Conservation (phyloP, 2,888 invertebrate species). For the Lacanobia oleracea region DNA sequence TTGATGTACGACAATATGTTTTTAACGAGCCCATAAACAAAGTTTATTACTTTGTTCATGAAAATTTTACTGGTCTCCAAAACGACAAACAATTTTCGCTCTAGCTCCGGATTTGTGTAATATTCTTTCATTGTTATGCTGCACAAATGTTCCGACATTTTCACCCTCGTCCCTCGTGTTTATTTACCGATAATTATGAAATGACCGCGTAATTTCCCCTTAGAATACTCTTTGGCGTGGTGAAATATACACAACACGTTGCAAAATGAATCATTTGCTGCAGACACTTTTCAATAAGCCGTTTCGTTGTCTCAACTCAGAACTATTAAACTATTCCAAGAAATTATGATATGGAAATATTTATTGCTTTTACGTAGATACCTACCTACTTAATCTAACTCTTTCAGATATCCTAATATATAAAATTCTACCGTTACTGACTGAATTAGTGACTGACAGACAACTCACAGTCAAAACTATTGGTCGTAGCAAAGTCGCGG, state of each 20-base stretch:
- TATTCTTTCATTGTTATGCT: constrained; percentile 67
- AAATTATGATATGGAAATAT: constrained; percentile 6
- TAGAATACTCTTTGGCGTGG: constrained; percentile 22
- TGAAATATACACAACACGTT: constrained; percentile 17
- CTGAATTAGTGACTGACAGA: too few species aligned
- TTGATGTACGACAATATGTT: constrained; percentile 72
- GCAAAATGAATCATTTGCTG: constrained; percentile 16
- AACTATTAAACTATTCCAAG: background rate
- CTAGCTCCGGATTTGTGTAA: constrained; percentile 63
- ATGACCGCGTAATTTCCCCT: constrained; percentile 48
- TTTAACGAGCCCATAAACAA: constrained; percentile 77
- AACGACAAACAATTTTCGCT: constrained; percentile 73
- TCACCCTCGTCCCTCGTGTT: constrained; percentile 49
- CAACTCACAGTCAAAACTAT: too few species aligned
- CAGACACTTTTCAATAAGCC: constrained; percentile 4
- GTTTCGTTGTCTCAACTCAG: background rate
- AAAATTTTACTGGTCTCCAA: constrained; percentile 76
- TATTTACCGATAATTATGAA: constrained; percentile 56
- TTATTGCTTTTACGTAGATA: background rate
- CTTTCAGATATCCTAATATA: too few species aligned
- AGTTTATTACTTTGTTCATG: constrained; percentile 74
- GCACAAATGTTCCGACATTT: constrained; percentile 61
- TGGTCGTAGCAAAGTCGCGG: too few species aligned
- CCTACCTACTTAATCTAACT: too few species aligned
- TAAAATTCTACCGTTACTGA: too few species aligned